A percentile compares a stretch with the other conserved stretches of the same genome.
Conservation (phyloP, 2,113 vertebrate genomes). For the Neopipo cinnamomea region DNA sequence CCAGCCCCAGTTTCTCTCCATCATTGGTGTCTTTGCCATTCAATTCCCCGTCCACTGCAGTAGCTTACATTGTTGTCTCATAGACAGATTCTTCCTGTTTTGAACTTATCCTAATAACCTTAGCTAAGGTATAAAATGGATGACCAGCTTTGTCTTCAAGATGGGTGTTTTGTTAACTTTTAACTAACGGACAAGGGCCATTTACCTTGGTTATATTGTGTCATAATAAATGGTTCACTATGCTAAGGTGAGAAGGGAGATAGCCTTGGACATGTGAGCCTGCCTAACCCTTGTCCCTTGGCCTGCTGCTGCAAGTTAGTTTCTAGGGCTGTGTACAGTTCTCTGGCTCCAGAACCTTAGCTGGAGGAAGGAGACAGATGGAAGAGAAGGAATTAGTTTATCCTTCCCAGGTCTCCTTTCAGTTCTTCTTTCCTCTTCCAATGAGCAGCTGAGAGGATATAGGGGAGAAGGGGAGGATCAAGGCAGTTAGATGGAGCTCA, state of each 20-base stretch:
- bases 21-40: not conserved
- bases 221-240: not conserved
- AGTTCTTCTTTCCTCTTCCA: not conserved
- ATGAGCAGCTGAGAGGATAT: not conserved
- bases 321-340: not conserved
- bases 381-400: not conserved
- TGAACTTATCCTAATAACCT: not conserved
- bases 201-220: not conserved
- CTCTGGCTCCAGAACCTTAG: not conserved
- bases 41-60: not conserved
- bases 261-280: not conserved
- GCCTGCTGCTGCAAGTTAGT: not conserved
- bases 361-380: not conserved
- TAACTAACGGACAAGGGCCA: not conserved
- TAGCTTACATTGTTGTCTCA: not conserved
- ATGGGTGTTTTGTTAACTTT: not conserved
- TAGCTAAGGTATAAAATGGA: not conserved
- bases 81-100: not conserved
- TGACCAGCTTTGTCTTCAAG: not conserved
- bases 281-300: not conserved
- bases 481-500: not conserved
- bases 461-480: not conserved
- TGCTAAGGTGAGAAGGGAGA: not conserved
- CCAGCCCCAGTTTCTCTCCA: not conserved
- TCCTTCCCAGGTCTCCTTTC: not conserved